Percentiles rank a stretch among this genome's conserved stretches.
These are phyloP conservation scores for Aegypius monachus DNA, from an alignment of 2,113 vertebrate genomes.

Conservation along the genomic window DNA sequence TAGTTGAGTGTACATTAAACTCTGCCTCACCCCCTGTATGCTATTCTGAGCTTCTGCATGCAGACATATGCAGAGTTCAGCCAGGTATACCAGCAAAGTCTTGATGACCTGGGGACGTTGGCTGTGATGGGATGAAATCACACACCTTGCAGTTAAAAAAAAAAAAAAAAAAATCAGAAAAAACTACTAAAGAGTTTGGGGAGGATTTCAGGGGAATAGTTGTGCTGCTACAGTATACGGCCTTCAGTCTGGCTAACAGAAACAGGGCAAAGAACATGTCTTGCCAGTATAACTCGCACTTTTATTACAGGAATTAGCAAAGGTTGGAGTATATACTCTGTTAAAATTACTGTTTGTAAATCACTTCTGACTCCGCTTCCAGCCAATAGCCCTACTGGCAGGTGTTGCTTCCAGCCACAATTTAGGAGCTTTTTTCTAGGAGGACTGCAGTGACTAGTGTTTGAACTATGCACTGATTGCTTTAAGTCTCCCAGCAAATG, in stretches of 20 bases:
- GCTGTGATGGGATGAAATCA: accelerated
- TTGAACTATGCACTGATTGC: background rate
- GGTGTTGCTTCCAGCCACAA: background rate
- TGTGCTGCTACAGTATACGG: background rate
- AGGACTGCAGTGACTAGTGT: background rate
- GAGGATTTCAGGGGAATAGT: background rate
- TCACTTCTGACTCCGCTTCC: background rate
- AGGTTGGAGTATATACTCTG: background rate
- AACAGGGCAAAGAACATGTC: background rate
- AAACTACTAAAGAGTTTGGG: accelerated
- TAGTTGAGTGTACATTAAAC: background rate
- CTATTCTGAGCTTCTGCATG: background rate
- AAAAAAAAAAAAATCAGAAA: background rate
- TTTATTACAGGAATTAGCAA: background rate
- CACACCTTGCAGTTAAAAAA: background rate
- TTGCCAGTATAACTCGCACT: background rate
- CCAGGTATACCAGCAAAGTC: background rate
- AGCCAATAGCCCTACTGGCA: background rate
- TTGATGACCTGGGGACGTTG: background rate
- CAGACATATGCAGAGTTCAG: background rate
- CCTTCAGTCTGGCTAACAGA: background rate
- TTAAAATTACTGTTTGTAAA: background rate
- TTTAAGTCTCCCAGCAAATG: background rate
- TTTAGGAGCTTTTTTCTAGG: background rate
- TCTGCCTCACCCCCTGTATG: background rate